These are phyloP conservation scores for Pollenia griseotomentosa DNA, from an alignment of 2,888 invertebrate species.

Conservation along the genomic window DNA sequence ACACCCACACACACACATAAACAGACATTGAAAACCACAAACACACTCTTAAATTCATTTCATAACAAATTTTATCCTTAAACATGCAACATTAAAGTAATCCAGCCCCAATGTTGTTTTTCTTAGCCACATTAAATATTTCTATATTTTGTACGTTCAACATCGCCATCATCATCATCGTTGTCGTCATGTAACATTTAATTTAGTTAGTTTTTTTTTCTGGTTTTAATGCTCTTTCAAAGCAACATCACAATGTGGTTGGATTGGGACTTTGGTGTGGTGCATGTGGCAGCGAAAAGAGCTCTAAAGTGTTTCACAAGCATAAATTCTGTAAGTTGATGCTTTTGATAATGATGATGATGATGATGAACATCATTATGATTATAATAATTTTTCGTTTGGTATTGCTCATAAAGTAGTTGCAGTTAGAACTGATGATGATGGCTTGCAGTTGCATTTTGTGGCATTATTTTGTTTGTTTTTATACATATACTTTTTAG, in stretches of 20 bases:
- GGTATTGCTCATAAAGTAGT: conserved; percentile 17
- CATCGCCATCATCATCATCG: background rate
- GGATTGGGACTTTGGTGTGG: conserved; percentile 30
- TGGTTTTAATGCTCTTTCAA: conserved; percentile 44
- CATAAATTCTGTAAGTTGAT: conserved; percentile 53
- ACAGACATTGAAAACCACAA: background rate
- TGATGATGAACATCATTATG: background rate
- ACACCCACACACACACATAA: background rate
- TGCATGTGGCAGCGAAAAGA: conserved; percentile 49
- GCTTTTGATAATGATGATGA: background rate
- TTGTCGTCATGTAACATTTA: conserved; percentile 19
- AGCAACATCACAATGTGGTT: conserved; percentile 2
- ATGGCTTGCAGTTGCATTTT: background rate
- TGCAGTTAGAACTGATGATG: background rate
- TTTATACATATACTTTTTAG: no score
- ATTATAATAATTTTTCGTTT: conserved; percentile 34
- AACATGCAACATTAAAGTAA: conserved; percentile 40
- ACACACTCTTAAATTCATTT: background rate
- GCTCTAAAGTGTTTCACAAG: conserved; percentile 35
- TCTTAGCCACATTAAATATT: background rate
- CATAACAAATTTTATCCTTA: conserved; percentile 19
- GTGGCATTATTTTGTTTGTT: background rate
- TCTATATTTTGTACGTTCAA: background rate
- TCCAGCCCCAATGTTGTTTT: conserved; percentile 35
- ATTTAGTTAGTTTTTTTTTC: conserved; percentile 7